A percentile compares a stretch with the other conserved stretches of the same genome.
These are phyloP conservation scores for Chorisops tibialis DNA, from an alignment of 2,888 invertebrate genomes.

Conservation along the genomic window DNA sequence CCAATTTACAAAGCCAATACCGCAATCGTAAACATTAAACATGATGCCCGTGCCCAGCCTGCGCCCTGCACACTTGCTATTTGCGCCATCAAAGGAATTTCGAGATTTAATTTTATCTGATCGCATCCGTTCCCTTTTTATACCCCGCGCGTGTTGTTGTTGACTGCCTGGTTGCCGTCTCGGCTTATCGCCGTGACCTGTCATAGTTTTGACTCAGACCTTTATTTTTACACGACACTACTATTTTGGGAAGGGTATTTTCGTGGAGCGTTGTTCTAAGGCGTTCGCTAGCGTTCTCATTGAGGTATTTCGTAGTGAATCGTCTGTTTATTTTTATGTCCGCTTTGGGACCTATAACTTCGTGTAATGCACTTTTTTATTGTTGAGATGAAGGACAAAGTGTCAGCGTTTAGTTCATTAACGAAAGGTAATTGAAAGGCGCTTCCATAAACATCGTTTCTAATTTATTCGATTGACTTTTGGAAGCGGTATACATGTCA, in stretches of 20 bases:
- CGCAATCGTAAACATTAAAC: neutral
- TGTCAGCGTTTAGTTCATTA: too few species aligned
- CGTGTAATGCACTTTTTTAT: neutral
- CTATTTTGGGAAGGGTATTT: constrained; percentile 15
- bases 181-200: neutral
- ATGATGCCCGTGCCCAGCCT: neutral
- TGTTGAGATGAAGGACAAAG: neutral
- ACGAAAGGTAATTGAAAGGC: too few species aligned
- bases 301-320: constrained; percentile 10
- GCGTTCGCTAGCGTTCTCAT: too few species aligned
- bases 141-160: neutral
- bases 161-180: neutral
- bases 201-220: neutral
- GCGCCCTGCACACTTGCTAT: constrained; percentile 1
- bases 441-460: too few species aligned
- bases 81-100: constrained; percentile 14
- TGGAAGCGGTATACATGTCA: too few species aligned
- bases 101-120: constrained; percentile 6
- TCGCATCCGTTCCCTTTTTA: constrained; percentile 2
- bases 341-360: neutral
- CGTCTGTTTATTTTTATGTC: constrained; percentile 9
- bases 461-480: too few species aligned
- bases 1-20: constrained; percentile 4
- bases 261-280: too few species aligned
- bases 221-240: constrained; percentile 9